These are phyloP conservation scores for Alloscopus bannaensis DNA, from an alignment of 2,888 invertebrate species.

Conservation along the genomic window DNA sequence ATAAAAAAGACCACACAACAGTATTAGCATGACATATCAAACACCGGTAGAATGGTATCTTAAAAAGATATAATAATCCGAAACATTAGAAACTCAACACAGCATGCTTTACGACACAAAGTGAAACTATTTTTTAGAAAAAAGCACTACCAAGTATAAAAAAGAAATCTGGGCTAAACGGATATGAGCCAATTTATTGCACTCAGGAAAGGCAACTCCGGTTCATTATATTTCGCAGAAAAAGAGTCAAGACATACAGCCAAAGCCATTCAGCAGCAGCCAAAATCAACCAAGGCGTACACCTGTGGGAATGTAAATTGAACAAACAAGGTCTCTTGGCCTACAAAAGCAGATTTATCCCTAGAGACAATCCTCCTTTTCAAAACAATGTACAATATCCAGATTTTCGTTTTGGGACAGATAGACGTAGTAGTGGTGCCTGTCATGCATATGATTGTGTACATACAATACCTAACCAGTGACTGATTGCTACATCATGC, in stretches of 20 bases:
- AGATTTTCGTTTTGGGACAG: slow-evolving; percentile 56
- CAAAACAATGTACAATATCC: slow-evolving; percentile 50
- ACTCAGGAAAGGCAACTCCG: slow-evolving; percentile 68
- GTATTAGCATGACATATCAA: no score
- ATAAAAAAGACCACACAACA: no score
- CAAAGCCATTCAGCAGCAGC: slow-evolving; percentile 17
- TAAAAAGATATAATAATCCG: slow-evolving; percentile 16
- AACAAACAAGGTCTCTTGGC: no score
- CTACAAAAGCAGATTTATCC: no score
- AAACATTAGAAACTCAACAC: slow-evolving; percentile 40
- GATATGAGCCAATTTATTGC: slow-evolving; percentile 66
- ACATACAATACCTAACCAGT: no score
- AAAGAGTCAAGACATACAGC: slow-evolving; percentile 59
- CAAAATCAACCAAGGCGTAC: slow-evolving; percentile 25
- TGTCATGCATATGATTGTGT: no score
- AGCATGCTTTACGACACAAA: slow-evolving; percentile 26
- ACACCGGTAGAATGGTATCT: no score
- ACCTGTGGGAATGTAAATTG: no score
- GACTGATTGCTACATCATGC: no score
- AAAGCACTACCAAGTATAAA: slow-evolving; percentile 38
- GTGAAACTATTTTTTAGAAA: slow-evolving; percentile 51
- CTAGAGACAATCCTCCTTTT: no score
- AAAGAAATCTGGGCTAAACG: slow-evolving; percentile 68
- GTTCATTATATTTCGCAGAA: slow-evolving; percentile 66
- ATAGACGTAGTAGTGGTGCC: no score